Conservation (phyloP, 2,797 vertebrate genomes). For the Coregonus ussuriensis region DNA sequence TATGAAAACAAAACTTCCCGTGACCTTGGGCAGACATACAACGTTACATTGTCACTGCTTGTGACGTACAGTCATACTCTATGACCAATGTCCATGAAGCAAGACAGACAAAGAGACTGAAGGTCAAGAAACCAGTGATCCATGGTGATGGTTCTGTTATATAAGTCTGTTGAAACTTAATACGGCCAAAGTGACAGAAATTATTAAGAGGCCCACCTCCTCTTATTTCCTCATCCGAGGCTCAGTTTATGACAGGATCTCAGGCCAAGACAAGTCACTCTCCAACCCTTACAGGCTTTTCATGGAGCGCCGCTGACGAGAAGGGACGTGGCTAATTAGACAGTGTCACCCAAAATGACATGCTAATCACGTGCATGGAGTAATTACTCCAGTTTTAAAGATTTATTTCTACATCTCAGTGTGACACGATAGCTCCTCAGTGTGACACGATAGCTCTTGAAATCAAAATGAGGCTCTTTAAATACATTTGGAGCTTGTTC, state of each 20-base stretch:
- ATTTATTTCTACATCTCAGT: conserved; percentile 42
- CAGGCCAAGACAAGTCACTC: conserved; percentile 35
- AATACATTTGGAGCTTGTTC: conserved; percentile 53
- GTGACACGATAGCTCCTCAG: conserved; percentile 32
- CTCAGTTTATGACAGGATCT: conserved; percentile 69
- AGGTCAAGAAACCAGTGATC: conserved; percentile 58
- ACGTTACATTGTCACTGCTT: conserved; percentile 54
- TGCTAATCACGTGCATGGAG: conserved; percentile 77
- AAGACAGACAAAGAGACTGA: conserved; percentile 53
- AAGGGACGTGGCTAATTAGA: conserved; percentile 77
- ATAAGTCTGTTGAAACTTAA: conserved; percentile 60
- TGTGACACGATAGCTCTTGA: conserved; percentile 47
- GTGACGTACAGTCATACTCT: conserved; percentile 19
- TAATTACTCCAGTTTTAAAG: conserved; percentile 77
- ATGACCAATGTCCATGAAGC: conserved; percentile 52
- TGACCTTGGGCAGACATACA: conserved; percentile 46
- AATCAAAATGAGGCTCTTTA: conserved; percentile 63
- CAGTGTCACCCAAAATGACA: conserved; percentile 74
- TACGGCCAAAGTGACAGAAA: conserved; percentile 69
- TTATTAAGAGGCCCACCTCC: conserved; percentile 61
- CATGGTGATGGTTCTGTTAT: conserved; percentile 33
- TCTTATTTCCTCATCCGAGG: conserved; percentile 31
- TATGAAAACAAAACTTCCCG: conserved; percentile 48
- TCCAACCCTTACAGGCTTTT: conserved; percentile 64
- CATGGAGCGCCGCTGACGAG: conserved; percentile 60